Evolutionary conservation across 2,113 vertebrate genomes (phyloP), one percentile per base, ranked within the genome.

Genomic region (Salvelinus namaycush): DNA sequence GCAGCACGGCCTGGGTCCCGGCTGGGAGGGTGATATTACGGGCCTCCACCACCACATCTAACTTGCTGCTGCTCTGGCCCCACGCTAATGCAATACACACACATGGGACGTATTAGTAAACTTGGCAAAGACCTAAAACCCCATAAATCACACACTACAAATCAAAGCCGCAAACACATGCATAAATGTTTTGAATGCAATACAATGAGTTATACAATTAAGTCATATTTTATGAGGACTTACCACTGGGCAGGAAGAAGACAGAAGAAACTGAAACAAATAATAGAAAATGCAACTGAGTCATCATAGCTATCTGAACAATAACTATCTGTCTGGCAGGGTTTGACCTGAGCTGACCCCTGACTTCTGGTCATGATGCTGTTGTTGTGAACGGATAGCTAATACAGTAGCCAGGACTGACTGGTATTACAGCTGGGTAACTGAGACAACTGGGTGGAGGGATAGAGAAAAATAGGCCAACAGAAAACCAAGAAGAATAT

Each of bases 11-110:
- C 68, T 86, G 86, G 0, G 94, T 89, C 0, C 96, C 96, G 0
- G 80, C 83, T 0, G 86, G 81, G 0, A 95, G 89, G 0, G 92
- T 96, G 83, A 98, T 79, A 59, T 95, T 94, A 3, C 86, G 87
- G 72, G 95, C 92, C 0, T 97, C 95, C 78, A 96, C 94, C 64
- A 96, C 92, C 0, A 93, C 91, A 0, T 93, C 93, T 0, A 83
- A 78, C 0, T 82, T 74, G 72, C 80, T 88, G 81, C 85, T 89
- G 31, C 86, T 88, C 51, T 93, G 93, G 0, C 90, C 81, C 26
- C 88, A 88, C 16, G 82, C 93, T 94, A 80, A 44, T 72, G 83
- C 3, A 54, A 75, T 0, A 85, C 71, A 68, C 49, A 79, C 1
- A 65, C n/a, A 62, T 2, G 7, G 39, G 39, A 44, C 39, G 9